Evolutionary conservation across 2,888 invertebrate genomes (phyloP), one percentile per base, ranked within the genome.

Genomic region (Erpobdella octoculata): DNA sequence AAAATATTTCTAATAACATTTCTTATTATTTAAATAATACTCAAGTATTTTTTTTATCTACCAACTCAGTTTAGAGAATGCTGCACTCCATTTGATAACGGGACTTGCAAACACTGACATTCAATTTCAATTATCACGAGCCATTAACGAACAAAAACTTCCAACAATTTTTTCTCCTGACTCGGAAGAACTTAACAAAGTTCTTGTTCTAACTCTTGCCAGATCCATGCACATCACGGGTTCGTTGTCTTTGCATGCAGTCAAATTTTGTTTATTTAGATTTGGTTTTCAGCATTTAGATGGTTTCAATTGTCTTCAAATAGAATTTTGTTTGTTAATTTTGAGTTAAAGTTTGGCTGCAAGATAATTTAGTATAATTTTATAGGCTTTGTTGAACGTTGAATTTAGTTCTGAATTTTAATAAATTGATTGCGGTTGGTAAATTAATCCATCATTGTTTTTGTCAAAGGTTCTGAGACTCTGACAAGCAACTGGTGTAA

Each of bases 181-280:
- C 83, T 94, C 93, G 1, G 96, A 96, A 82, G 96, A 96, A 82
- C 85, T 96, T 15, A 96, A 96, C 83, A 86, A 93, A 72, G 92
- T 92, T 0, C 85, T 96, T n/a, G 93, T 96, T 0, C 86, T 96
- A 28, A 94, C 95, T 0, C 85, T 96, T 58, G 95, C 95, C 0
- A 86, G 95, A 67, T 92, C 95, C 0, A 92, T 95, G 85, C 93
- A 94, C 81, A 91, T 96, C 74, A 93, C 93, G 61, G 93, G 93
- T 78, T 87, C 71, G 71, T 59, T n/a, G 53, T n/a, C n/a, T n/a
- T n/a, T n/a, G n/a, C n/a, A n/a, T n/a, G n/a, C 2, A 21, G 25
- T 48, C 28, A 25, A 12, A 25, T 53, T n/a, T 18, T 53, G 5
- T 53, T 25, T 9, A 25, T 53, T 12, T 53, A 25, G 21, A 12